Evolutionary conservation across 2,888 invertebrate species (phyloP).

Genomic region (Amblyjoppa proteus): DNA sequence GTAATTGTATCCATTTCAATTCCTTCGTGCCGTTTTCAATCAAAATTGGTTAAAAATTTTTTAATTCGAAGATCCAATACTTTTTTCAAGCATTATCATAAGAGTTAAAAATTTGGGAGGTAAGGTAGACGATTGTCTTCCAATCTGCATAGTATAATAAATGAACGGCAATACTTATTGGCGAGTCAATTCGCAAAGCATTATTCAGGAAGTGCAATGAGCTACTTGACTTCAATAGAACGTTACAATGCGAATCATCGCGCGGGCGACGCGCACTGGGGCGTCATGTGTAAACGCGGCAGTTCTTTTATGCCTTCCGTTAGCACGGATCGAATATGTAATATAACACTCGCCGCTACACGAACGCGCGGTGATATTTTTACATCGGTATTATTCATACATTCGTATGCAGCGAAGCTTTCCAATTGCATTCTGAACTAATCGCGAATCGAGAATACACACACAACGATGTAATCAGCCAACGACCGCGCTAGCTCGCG

Average conservation of each 20-base stretch:
- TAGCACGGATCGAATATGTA: conserved; percentile 38
- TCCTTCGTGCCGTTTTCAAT: no score
- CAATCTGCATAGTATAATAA: background rate
- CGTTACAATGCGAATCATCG: conserved; percentile 35
- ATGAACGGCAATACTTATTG: background rate
- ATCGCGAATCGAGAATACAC: conserved; percentile 39
- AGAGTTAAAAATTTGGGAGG: background rate
- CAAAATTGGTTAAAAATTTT: background rate
- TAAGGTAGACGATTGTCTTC: conserved; percentile 4
- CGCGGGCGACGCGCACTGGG: conserved; percentile 1
- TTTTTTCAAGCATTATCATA: background rate
- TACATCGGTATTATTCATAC: conserved; percentile 6
- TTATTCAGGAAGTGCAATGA: conserved; percentile 33
- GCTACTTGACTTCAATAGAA: conserved; percentile 44
- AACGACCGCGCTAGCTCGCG: conserved; percentile 78
- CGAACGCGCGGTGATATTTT: conserved; percentile 31
- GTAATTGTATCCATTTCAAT: no score
- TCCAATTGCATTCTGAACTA: conserved; percentile 41
- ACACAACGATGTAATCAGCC: conserved; percentile 81
- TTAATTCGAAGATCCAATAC: background rate
- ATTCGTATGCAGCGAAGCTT: conserved; percentile 31
- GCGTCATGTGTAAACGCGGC: conserved; percentile 5
- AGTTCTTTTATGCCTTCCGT: conserved; percentile 25
- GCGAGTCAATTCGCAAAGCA: background rate
- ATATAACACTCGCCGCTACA: conserved; percentile 8